Evolutionary conservation across 1,140 invertebrate species (phyloP).

Genomic region (Berghia stephanieae): DNA sequence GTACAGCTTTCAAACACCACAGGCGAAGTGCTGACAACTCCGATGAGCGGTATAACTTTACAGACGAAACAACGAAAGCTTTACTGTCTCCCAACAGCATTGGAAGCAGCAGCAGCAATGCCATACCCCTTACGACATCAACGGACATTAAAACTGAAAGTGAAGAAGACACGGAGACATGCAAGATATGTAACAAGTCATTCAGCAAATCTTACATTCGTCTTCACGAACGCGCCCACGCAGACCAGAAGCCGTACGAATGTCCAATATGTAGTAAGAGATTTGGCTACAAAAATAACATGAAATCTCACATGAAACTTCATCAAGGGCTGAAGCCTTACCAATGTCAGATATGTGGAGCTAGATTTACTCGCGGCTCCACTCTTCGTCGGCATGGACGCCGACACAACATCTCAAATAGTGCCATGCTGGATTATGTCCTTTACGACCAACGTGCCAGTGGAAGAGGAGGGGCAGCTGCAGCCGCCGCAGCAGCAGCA

Average conservation of each 20-base stretch:
- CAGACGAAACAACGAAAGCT: slow-evolving; percentile 79
- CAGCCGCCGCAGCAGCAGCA: background rate
- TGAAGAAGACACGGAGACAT: slow-evolving; percentile 51
- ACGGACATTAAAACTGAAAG: slow-evolving; percentile 1
- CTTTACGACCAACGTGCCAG: slow-evolving; percentile 39
- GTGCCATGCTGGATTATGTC: slow-evolving; percentile 55
- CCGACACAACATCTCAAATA: slow-evolving; percentile 55
- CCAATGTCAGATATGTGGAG: slow-evolving; percentile 71
- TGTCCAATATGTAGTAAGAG: slow-evolving; percentile 72
- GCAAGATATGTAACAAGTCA: slow-evolving; percentile 55
- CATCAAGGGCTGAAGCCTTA: slow-evolving; percentile 71
- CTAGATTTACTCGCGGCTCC: slow-evolving; percentile 59
- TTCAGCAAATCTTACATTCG: slow-evolving; percentile 55
- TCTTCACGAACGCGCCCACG: slow-evolving; percentile 70
- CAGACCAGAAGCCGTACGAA: slow-evolving; percentile 68
- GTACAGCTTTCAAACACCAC: no score
- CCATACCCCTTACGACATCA: no score
- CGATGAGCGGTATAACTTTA: slow-evolving; percentile 77
- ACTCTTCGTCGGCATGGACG: slow-evolving; percentile 56
- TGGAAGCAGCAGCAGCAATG: no score
- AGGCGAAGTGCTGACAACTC: slow-evolving; percentile 22
- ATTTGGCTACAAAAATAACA: slow-evolving; percentile 72
- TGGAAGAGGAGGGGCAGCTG: background rate
- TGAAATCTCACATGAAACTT: slow-evolving; percentile 70
- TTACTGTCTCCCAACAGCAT: no score